These are phyloP conservation scores for Melanocharis versteri DNA, from an alignment of 2,113 vertebrate species.

Conservation along the genomic window DNA sequence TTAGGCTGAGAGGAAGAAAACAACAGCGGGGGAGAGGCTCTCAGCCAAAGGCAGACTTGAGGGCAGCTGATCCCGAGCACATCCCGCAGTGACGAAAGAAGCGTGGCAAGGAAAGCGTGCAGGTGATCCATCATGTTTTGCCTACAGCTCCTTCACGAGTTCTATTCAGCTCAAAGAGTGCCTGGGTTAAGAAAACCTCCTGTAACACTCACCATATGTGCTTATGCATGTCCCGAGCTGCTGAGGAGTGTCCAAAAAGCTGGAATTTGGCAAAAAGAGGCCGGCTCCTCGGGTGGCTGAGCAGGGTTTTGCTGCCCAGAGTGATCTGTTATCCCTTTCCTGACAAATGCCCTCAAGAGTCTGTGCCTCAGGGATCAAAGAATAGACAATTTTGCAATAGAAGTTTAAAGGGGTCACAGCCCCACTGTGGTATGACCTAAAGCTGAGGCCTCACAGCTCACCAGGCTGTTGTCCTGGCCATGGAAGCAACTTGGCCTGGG, in stretches of 20 bases:
- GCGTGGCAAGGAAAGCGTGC: not conserved
- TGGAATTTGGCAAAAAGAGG: not conserved
- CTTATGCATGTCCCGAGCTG: not conserved
- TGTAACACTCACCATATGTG: not conserved
- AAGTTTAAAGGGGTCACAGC: not conserved
- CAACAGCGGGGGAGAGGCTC: not conserved
- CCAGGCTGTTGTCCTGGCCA: not conserved
- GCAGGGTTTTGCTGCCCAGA: not conserved
- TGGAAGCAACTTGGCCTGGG: not conserved
- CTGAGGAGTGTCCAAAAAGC: not conserved
- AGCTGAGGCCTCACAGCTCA: not conserved
- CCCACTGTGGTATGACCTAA: not conserved
- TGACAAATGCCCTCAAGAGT: not conserved
- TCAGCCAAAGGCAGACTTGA: not conserved
- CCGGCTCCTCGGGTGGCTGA: not conserved
- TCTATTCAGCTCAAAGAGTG: not conserved
- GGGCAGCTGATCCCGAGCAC: not conserved
- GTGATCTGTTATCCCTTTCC: not conserved
- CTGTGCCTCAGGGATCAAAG: not conserved
- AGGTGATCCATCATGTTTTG: not conserved
- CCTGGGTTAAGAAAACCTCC: constrained; percentile 4
- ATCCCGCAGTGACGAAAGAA: not conserved
- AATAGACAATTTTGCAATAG: not conserved
- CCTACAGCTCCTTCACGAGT: not conserved
- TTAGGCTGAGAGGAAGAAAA: constrained; percentile 31